Conservation (phyloP, 2,888 invertebrate genomes). For the Rhopalosiphum nymphaeae region DNA sequence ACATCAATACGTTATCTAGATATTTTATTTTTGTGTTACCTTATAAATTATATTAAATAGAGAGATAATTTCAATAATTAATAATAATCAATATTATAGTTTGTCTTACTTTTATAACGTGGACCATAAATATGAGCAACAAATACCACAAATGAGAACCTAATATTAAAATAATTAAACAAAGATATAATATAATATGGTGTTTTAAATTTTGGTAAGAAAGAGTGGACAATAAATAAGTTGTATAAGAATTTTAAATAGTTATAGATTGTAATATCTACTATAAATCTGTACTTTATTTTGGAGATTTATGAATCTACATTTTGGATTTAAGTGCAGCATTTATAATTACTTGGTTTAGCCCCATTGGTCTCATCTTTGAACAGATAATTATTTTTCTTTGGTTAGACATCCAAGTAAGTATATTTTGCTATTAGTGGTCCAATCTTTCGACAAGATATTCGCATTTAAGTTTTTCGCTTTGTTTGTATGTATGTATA, state of each 20-base stretch:
- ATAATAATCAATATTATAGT: neutral
- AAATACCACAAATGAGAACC: neutral
- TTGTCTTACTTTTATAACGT: neutral
- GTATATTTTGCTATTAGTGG: too few relatives aligned
- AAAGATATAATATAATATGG: neutral
- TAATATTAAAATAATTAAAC: neutral
- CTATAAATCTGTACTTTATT: neutral
- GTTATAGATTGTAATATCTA: neutral
- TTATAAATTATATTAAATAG: neutral
- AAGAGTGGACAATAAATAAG: neutral
- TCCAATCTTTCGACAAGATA: too few relatives aligned
- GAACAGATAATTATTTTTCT: neutral
- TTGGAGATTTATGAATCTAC: neutral
- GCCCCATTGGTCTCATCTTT: neutral
- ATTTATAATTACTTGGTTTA: neutral
- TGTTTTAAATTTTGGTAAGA: neutral
- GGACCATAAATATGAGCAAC: neutral
- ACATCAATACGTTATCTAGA: neutral
- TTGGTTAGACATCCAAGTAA: neutral
- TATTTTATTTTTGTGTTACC: neutral
- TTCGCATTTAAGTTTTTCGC: too few relatives aligned
- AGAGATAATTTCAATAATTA: neutral
- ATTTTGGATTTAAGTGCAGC: neutral
- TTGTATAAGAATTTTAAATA: neutral
- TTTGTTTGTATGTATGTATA: too few relatives aligned